Evolutionary conservation across 2,113 vertebrate genomes (phyloP), one percentile per base, ranked within the genome.

Genomic region (Chunga burmeisteri): DNA sequence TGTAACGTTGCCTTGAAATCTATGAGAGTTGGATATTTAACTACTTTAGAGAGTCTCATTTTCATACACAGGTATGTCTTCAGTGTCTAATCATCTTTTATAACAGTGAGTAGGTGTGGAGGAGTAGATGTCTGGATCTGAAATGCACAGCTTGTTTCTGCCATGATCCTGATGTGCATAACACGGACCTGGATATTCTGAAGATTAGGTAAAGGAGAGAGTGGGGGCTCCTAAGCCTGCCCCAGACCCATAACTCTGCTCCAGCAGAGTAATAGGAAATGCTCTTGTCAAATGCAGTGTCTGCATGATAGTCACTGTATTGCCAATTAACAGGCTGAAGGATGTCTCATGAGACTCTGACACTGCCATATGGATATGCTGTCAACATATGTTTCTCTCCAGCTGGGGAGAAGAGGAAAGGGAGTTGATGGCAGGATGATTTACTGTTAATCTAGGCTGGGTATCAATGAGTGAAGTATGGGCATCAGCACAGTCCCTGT

Each of bases 291-390:
- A 88, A 47, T 29, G 47, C 52, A n/a, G 12, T 10, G n/a, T 55
- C 49, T 67, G n/a, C 40, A 6, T 0, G 0, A 19, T 11, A n/a
- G 67, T 84, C n/a, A 36, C 50, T 14, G 15, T 34, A 18, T 17
- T 55, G 84, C n/a, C 50, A 65, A 9, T 8, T 52, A 58, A 32
- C 26, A 65, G 30, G 17, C 34, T 52, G 52, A 34, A 50, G 61
- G 22, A 23, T 12, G 29, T 67, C 42, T 67, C 44, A 1, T 3
- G n/a, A 59, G 32, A 13, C n/a, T 46, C 59, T 49, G 56, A 13
- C 47, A 11, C 80, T 73, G 55, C 88, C 15, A 10, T 53, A 20
- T 3, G 32, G n/a, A 38, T 55, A 1, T 47, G 26, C 38, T 72
- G 38, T 63, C 56, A 81, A 44, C n/a, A 11, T 16, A 16, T 9